Percentiles rank a stretch among this genome's conserved stretches.
Conservation (phyloP, 2,113 vertebrate species). For the Ahaetulla prasina region DNA sequence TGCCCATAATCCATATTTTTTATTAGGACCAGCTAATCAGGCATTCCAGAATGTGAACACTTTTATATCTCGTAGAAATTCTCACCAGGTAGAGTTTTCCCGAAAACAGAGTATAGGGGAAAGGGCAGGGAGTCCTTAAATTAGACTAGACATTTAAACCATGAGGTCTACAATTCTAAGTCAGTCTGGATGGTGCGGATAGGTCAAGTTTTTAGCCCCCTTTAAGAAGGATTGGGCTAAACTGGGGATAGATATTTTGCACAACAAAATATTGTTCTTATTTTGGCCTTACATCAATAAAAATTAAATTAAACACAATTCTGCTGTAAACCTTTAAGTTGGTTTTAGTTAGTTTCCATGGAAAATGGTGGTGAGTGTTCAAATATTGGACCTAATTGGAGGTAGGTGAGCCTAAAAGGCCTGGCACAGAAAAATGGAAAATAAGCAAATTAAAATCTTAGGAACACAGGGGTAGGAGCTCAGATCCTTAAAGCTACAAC, state of each 20-base stretch:
- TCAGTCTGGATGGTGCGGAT: background rate
- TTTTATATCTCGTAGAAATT: background rate
- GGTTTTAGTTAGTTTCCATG: background rate
- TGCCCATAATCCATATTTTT: background rate
- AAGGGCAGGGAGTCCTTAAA: background rate
- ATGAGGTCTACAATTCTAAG: background rate
- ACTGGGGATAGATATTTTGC: background rate
- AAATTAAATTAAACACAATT: background rate
- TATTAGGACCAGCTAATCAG: background rate
- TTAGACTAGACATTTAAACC: background rate
- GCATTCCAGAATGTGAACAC: background rate
- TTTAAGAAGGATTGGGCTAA: background rate
- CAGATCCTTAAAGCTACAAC: constrained; percentile 19
- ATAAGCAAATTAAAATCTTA: constrained; percentile 32
- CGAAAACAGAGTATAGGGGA: background rate
- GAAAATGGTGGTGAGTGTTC: background rate
- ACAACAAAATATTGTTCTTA: background rate
- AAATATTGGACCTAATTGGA: constrained; percentile 18
- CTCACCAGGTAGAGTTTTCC: background rate
- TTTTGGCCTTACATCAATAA: background rate
- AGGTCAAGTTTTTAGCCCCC: background rate
- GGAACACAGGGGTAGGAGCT: background rate
- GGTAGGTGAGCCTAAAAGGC: constrained; percentile 19
- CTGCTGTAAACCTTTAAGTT: background rate
- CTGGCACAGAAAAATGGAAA: constrained; percentile 17